Base-by-base conservation (phyloP, 2,113 vertebrate species). In the Potamarius usumacintae region DNA sequence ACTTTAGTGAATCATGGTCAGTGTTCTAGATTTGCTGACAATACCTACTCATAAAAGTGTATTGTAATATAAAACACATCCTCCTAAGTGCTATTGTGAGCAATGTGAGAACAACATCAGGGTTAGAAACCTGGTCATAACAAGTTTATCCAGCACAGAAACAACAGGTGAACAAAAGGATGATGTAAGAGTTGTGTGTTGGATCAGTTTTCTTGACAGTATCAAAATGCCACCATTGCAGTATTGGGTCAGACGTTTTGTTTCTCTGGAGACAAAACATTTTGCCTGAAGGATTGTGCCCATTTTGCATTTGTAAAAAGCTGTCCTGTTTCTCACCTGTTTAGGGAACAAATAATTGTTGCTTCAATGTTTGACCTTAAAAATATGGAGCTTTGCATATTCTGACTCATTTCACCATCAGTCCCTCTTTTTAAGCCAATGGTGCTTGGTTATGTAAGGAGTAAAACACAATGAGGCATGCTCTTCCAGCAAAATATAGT, bases 251-350 rank as follows among this genome's bases (percentile, higher is more conserved):
- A 77, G 74, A 77, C 48, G 10, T 14, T 52, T 52, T 77, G 74
- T 77, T 77, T 77, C 74, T 77, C 74, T 25, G 48, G 48, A 77
- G 48, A 76, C 48, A 52, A 76, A 76, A 52, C 72, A 76, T 76
- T 76, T 52, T 11, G 72, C 72, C 72, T 76, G 72, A 52, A 77
- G 48, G 74, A 52, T 25, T 7, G 10, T 14, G 48, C 25, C 9
- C 0, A 14, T 52, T 77, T 52, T 52, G 1, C 1, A 4, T 25
- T 12, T 77, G 48, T 22, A 74, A 48, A 17, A 74, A 72, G 30
- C 34, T 9, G 69, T 76, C 71, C 9, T 22, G 71, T 50, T 74
- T 74, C 8, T 50, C 69, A 9, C 69, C 17, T 42, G 69, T 72
- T 72, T 72, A 48, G 7, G 42, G 72, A 50, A 42, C 2, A 50